Percentiles rank a stretch among this genome's conserved stretches.
Evolutionary conservation across 1,140 invertebrate genomes (phyloP).

Genomic region (Hylaeus volcanicus): DNA sequence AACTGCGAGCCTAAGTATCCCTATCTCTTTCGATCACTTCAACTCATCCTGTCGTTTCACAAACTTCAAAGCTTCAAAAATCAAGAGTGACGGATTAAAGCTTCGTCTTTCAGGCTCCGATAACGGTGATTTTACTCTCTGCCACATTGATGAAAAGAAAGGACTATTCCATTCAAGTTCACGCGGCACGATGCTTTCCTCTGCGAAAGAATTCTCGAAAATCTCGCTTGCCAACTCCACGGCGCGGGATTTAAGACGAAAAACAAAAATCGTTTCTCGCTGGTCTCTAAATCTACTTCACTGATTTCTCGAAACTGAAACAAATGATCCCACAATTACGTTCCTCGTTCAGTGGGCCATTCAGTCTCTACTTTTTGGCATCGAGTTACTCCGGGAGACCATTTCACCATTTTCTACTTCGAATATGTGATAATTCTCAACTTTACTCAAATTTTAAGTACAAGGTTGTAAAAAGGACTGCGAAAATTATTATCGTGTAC

Average conservation of each 20-base stretch:
- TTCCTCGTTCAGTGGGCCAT: constrained; percentile 1
- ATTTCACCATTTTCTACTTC: neutral
- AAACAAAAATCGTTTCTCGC: neutral
- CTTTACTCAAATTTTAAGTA: too few species aligned
- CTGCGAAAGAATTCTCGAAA: neutral
- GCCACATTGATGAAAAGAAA: neutral
- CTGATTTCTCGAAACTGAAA: constrained; percentile 28
- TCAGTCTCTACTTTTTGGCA: neutral
- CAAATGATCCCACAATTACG: constrained; percentile 26
- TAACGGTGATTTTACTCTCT: neutral
- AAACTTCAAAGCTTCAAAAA: neutral
- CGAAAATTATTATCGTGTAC: too few species aligned
- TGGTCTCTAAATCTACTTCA: constrained; percentile 12
- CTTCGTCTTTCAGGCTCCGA: neutral
- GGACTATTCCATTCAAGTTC: neutral
- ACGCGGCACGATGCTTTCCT: neutral
- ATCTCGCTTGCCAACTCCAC: neutral
- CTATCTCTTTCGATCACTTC: neutral
- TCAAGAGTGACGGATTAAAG: neutral
- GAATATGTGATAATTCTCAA: neutral
- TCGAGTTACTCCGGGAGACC: neutral
- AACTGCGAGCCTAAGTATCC: neutral
- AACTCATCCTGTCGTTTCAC: neutral
- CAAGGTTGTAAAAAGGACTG: too few species aligned
- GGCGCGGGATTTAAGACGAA: neutral